phyloP scores from a whole-genome alignment of 2,888 invertebrate species.

The Gerris lacustris region DNA sequence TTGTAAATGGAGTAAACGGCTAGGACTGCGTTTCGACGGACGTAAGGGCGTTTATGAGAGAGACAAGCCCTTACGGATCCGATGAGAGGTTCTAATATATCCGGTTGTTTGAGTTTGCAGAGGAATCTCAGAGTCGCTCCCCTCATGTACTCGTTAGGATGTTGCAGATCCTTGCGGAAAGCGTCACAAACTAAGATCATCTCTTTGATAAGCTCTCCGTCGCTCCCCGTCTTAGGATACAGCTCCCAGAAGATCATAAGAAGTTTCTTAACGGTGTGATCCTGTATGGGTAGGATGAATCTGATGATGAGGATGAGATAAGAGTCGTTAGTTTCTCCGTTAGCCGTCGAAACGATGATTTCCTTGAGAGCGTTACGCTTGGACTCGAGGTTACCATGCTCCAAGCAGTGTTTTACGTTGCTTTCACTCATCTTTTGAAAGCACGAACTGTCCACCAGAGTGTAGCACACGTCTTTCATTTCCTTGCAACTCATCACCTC shows the following conservation, averaged over 20 bases:
- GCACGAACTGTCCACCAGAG: not conserved
- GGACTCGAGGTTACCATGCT: slow-evolving; percentile 77
- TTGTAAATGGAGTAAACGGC: slow-evolving; percentile 97
- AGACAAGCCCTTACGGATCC: slow-evolving; percentile 86
- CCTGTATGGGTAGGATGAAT: slow-evolving; percentile 78
- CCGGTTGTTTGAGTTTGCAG: slow-evolving; percentile 96
- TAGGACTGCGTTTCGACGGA: slow-evolving; percentile 94
- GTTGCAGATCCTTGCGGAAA: slow-evolving; percentile 96
- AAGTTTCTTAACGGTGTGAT: slow-evolving; percentile 92
- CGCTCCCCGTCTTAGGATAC: slow-evolving; percentile 87
- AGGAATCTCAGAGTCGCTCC: slow-evolving; percentile 89
- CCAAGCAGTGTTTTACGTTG: slow-evolving; percentile 39
- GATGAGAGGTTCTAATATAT: slow-evolving; percentile 93
- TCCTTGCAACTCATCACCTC: not conserved
- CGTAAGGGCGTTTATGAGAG: slow-evolving; percentile 95
- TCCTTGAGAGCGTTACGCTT: slow-evolving; percentile 93
- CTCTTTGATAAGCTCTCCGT: slow-evolving; percentile 87
- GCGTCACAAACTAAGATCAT: slow-evolving; percentile 99
- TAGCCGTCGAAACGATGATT: slow-evolving; percentile 81
- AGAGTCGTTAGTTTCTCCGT: slow-evolving; percentile 81
- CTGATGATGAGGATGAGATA: slow-evolving; percentile 94
- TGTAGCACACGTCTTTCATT: not conserved
- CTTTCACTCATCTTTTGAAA: not conserved
- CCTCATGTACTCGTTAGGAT: slow-evolving; percentile 95
- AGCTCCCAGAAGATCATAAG: slow-evolving; percentile 98